Evolutionary conservation across 2,797 vertebrate species (phyloP), one percentile per base, ranked within the genome.

Genomic region (Nothura maculosa): DNA sequence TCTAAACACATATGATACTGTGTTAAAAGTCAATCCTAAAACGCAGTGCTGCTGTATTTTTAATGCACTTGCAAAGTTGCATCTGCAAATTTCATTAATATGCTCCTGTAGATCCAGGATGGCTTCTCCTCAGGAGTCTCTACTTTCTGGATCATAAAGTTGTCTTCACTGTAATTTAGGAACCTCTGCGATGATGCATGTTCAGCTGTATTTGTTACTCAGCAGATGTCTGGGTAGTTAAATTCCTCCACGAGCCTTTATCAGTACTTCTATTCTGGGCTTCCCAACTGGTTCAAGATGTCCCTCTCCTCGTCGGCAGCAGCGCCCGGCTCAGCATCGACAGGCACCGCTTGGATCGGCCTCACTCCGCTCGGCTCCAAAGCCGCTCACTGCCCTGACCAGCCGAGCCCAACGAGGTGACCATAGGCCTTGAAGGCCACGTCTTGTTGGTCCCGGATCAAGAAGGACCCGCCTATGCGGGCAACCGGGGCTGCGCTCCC

Each of bases 141-240:
- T 96, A 81, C 96, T 97, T 97, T 97, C 95, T 97, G 90, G 81
- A 94, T 96, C 92, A 43, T 97, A 97, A 98, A 97, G 85, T 95
- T 97, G 97, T 96, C 97, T 97, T 96, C 96, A 68, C 94, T 70
- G 66, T 96, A 97, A 98, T 97, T 97, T 97, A 97, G 96, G 96
- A 97, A 97, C 90, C 96, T 96, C 96, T 96, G 96, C 38, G 86
- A 97, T 98, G 97, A 98, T 96, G 94, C 96, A 96, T 96, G 95
- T 97, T 97, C 97, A 97, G 97, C 97, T 96, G 84, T 75, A 96
- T 97, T 97, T 96, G 96, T 97, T 97, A 96, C 93, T 93, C 97
- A 97, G 75, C 97, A 98, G 97, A 98, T 97, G 97, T 97, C 96
- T 97, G 97, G 85, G 96, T 97, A 96, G 93, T 97, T 97, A 96